A percentile compares a stretch with the other conserved stretches of the same genome.
Conservation (phyloP, 2,797 vertebrate species). For the Agapornis canus region DNA sequence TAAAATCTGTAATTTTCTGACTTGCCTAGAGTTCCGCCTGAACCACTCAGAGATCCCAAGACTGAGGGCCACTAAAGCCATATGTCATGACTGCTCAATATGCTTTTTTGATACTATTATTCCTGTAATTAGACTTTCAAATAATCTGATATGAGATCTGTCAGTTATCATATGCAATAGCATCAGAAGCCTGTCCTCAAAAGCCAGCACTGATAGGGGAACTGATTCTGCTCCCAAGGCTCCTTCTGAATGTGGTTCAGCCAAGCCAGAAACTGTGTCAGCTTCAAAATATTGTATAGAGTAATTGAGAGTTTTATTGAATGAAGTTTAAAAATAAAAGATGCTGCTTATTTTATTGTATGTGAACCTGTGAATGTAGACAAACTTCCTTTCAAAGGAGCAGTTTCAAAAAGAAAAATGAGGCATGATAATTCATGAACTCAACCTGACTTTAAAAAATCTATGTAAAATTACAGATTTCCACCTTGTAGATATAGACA, state of each 20-base stretch:
- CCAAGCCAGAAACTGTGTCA: not conserved
- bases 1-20: not conserved
- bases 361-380: not conserved
- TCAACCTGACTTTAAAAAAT: not conserved
- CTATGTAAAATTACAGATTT: not conserved
- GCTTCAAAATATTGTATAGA: not conserved
- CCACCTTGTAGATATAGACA: not conserved
- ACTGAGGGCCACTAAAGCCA: not conserved
- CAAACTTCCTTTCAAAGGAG: not conserved
- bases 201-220: not conserved
- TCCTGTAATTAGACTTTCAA: not conserved
- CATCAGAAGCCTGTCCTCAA: not conserved
- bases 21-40: not conserved
- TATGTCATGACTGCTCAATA: not conserved
- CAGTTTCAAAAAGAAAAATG: not conserved
- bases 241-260: not conserved
- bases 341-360: not conserved
- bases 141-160: not conserved
- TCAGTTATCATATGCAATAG: not conserved
- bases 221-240: not conserved
- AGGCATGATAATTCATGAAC: not conserved
- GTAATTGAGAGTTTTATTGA: not conserved
- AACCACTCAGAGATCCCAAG: not conserved
- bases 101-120: not conserved
- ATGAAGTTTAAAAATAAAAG: not conserved